Conservation (phyloP, 2,888 invertebrate species). For the Clostera curtula region DNA sequence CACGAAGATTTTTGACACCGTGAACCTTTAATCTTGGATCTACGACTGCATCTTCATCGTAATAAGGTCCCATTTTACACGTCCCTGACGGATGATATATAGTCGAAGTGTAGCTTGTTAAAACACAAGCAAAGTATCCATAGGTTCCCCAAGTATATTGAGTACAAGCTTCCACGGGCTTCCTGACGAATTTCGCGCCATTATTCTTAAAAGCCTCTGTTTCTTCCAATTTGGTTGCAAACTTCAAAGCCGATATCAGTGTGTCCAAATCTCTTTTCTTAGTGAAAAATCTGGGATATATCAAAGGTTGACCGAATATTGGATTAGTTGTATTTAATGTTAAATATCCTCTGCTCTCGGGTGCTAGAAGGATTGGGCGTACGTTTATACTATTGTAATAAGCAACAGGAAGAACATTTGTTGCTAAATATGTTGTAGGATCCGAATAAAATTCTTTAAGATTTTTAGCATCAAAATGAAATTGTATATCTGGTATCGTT, state of each 20-base stretch:
- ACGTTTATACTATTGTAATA: constrained; percentile 77
- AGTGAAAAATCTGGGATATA: constrained; percentile 80
- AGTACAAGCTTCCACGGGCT: constrained; percentile 73
- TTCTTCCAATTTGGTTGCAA: constrained; percentile 68
- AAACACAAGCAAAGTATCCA: constrained; percentile 79
- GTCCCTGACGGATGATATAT: constrained; percentile 67
- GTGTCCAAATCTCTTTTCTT: constrained; percentile 76
- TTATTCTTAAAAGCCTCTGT: constrained; percentile 72
- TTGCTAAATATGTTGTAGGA: constrained; percentile 62
- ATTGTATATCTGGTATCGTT: constrained; percentile 79
- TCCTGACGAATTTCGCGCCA: constrained; percentile 69
- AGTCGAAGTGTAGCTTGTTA: constrained; percentile 73
- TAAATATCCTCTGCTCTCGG: constrained; percentile 76
- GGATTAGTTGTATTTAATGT: constrained; percentile 80
- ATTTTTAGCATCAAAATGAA: constrained; percentile 74
- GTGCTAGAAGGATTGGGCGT: constrained; percentile 75
- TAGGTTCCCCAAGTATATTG: constrained; percentile 71
- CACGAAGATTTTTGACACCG: constrained; percentile 70
- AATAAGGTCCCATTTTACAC: constrained; percentile 51
- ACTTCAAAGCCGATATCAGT: constrained; percentile 76
- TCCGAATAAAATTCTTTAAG: constrained; percentile 71
- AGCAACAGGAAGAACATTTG: constrained; percentile 64
- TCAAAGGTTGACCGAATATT: constrained; percentile 77
- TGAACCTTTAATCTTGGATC: constrained; percentile 45
- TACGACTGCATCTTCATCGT: constrained; percentile 54